Base-by-base conservation (phyloP, 2,113 vertebrate species). In the Poecile atricapillus region DNA sequence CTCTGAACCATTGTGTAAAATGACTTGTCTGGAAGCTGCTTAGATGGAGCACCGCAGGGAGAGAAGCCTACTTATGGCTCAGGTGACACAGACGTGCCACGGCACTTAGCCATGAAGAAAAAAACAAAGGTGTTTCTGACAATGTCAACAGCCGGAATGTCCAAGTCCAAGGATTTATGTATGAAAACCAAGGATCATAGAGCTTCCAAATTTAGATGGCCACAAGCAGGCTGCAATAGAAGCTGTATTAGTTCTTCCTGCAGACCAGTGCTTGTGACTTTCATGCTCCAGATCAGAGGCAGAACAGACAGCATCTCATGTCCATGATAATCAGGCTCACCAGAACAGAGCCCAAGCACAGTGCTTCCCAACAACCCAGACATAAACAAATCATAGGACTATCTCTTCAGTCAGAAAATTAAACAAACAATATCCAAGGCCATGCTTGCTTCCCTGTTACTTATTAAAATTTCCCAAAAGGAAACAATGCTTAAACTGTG, bases 1-100 rank as follows among this genome's bases (percentile, higher is more conserved):
- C 39, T 52, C 17, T 7, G 37, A 92, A 43, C 39, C n/a, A 17
- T 19, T 4, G 1, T n/a, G 35, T 35, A 74, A 82, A 60, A 89
- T 43, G 47, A 52, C 27, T 0, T 1, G 44, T 59, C 47, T n/a
- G 39, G 59, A 78, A 91, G 68, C 56, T 63, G 46, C 28, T 68
- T 18, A 35, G 50, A 15, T 5, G 1, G 56, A 74, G 47, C 13
- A 2, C 56, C 23, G 68, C 81, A 37, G 22, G 77, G 50, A 75
- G 35, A 90, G 60, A 33, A 71, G 60, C 44, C 44, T 10, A 11
- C 3, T 35, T 21, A 1, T 0, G 22, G 62, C 59, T 56, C 44
- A 44, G 74, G 53, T 2, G 13, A 56, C 39, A 59, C 0, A 0
- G 25, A 58, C 7, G 33, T 20, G n/a, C 63, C 53, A 41, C 0